These are phyloP conservation scores for Apotomis capreana DNA, from an alignment of 2,888 invertebrate genomes.

Conservation along the genomic window DNA sequence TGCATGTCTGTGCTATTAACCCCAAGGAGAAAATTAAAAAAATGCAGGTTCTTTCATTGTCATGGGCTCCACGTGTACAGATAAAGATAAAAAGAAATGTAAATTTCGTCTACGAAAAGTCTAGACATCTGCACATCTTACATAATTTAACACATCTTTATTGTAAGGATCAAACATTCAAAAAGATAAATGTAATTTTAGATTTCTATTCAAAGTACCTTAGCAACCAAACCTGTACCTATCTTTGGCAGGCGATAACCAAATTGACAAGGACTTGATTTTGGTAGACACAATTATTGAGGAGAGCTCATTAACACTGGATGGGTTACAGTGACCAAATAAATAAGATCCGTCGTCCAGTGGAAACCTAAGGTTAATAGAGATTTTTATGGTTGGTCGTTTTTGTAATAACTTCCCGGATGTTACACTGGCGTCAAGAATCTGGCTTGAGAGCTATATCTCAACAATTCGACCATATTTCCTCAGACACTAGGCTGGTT, in stretches of 20 bases:
- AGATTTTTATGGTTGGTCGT: slow-evolving; percentile 55
- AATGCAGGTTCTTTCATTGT: neutral
- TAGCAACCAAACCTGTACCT: slow-evolving; percentile 40
- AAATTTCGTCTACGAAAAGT: slow-evolving; percentile 21
- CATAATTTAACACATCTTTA: slow-evolving; percentile 4
- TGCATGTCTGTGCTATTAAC: too few species aligned
- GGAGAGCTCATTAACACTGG: slow-evolving; percentile 42
- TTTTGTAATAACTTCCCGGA: slow-evolving; percentile 80
- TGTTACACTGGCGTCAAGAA: slow-evolving; percentile 74
- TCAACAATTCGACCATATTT: slow-evolving; percentile 59
- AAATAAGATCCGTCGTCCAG: neutral
- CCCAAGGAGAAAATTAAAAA: too few species aligned
- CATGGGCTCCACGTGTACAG: slow-evolving; percentile 4
- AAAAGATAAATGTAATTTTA: slow-evolving; percentile 17
- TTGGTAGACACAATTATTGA: slow-evolving; percentile 24
- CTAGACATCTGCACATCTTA: slow-evolving; percentile 24
- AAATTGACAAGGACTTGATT: slow-evolving; percentile 46
- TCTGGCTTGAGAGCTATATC: slow-evolving; percentile 68
- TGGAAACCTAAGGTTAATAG: slow-evolving; percentile 17
- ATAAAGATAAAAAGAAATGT: neutral
- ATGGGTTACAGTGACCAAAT: neutral
- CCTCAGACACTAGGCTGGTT: slow-evolving; percentile 50
- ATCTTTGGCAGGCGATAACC: slow-evolving; percentile 45
- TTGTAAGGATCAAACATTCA: slow-evolving; percentile 3
- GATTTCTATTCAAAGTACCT: slow-evolving; percentile 19